Evolutionary conservation across 2,797 vertebrate genomes (phyloP).

Genomic region (Trachops cirrhosus): DNA sequence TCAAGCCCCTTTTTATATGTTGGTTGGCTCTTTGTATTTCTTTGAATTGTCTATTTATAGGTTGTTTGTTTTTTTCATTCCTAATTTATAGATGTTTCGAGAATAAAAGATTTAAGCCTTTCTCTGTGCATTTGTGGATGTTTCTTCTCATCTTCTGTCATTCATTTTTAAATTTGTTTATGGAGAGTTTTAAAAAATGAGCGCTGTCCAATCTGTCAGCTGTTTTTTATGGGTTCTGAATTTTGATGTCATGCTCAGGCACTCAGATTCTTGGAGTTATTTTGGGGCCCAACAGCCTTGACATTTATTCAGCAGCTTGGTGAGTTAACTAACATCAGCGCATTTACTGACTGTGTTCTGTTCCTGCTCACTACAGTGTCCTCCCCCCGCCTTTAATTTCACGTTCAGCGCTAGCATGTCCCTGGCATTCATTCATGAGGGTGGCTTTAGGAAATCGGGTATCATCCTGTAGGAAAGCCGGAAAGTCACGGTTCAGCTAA

Average conservation of each 20-base stretch:
- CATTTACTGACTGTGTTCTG: neutral
- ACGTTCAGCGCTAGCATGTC: neutral
- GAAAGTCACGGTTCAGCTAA: neutral
- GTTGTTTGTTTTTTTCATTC: neutral
- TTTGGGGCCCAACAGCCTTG: neutral
- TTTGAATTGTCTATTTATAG: neutral
- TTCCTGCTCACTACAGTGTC: neutral
- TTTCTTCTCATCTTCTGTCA: neutral
- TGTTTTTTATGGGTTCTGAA: conserved; percentile 24
- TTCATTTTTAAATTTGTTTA: conserved; percentile 32
- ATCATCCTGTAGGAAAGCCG: neutral
- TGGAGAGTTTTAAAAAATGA: neutral
- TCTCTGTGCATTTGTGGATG: neutral
- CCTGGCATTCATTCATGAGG: neutral
- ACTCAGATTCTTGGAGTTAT: conserved; percentile 33
- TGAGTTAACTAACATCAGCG: neutral
- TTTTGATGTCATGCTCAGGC: neutral
- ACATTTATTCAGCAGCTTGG: neutral
- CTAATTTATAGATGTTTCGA: neutral
- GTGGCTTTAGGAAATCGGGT: neutral
- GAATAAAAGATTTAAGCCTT: neutral
- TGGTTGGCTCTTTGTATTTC: neutral
- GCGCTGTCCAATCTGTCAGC: neutral
- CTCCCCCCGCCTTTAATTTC: neutral
- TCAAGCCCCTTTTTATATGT: neutral